phyloP scores from a whole-genome alignment of 2,113 vertebrate genomes.

The Semicossyphus pulcher region DNA sequence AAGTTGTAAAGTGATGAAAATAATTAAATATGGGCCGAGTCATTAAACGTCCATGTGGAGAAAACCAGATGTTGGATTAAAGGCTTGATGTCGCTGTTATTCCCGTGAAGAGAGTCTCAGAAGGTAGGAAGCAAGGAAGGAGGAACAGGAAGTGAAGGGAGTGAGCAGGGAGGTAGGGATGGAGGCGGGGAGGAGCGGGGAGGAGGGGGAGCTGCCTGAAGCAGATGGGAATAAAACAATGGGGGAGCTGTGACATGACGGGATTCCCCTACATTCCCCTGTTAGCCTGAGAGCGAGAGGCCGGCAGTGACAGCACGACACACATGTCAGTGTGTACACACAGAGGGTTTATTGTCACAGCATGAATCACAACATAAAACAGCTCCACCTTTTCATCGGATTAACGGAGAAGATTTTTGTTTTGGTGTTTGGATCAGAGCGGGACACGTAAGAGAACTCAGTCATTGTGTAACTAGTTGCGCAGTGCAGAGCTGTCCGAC shows the following conservation, averaged over 20 bases:
- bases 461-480: constrained; percentile 40
- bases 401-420: constrained; percentile 13
- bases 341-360: constrained; percentile 24
- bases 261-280: constrained; percentile 72
- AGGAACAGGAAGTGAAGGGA: constrained; percentile 42
- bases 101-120: neutral
- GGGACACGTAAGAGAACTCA: neutral
- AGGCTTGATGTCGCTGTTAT: neutral
- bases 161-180: constrained; percentile 13
- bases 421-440: too few species aligned
- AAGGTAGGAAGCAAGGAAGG: constrained; percentile 38
- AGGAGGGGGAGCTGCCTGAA: constrained; percentile 43
- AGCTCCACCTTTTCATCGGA: neutral
- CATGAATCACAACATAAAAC: neutral
- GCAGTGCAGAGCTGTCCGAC: constrained; percentile 36
- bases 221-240: constrained; percentile 70
- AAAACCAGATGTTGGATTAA: neutral
- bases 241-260: constrained; percentile 59
- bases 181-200: neutral
- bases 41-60: too few species aligned
- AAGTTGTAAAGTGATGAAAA: too few species aligned
- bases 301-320: constrained; percentile 33
- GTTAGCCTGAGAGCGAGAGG: constrained; percentile 23
- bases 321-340: too few species aligned
- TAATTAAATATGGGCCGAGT: too few species aligned